These are phyloP conservation scores for Tor tambroides DNA, from an alignment of 2,113 vertebrate genomes.

Conservation along the genomic window DNA sequence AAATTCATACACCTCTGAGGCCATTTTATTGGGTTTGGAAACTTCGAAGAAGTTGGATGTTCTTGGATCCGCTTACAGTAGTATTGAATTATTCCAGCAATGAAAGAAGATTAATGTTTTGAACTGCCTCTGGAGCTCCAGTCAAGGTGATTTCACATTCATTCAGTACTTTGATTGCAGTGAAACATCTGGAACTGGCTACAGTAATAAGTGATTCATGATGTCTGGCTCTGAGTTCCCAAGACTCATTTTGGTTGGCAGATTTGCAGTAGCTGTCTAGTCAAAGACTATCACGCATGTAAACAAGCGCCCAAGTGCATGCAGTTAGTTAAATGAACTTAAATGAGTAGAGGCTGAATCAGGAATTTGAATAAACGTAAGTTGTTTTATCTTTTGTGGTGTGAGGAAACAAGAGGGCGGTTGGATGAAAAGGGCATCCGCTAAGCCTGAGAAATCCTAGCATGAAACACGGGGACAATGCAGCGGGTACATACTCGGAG, in stretches of 20 bases:
- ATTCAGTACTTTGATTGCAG: neutral
- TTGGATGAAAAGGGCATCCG: neutral
- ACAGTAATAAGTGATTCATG: slow-evolving; percentile 12
- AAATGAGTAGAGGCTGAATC: neutral
- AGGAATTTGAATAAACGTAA: slow-evolving; percentile 8
- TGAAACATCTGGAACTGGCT: slow-evolving; percentile 8
- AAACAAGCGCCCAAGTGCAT: neutral
- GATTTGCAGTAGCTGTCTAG: neutral
- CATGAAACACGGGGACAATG: neutral
- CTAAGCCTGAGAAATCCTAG: slow-evolving; percentile 15
- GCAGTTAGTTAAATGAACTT: neutral
- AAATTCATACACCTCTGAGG: slow-evolving; percentile 30
- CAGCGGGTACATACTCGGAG: neutral
- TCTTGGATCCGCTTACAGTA: neutral
- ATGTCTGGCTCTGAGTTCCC: slow-evolving; percentile 18
- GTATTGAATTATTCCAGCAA: neutral
- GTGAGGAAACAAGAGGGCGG: neutral
- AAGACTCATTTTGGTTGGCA: slow-evolving; percentile 28
- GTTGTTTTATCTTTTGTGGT: slow-evolving; percentile 19
- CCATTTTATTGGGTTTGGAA: slow-evolving; percentile 12
- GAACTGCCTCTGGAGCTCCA: slow-evolving; percentile 7
- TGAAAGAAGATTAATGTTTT: neutral
- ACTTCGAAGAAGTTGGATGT: slow-evolving; percentile 25
- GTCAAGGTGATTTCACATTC: slow-evolving; percentile 10
- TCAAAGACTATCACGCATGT: neutral